Base-by-base conservation (phyloP, 2,797 vertebrate genomes). In the Rhodeus uyekii region DNA sequence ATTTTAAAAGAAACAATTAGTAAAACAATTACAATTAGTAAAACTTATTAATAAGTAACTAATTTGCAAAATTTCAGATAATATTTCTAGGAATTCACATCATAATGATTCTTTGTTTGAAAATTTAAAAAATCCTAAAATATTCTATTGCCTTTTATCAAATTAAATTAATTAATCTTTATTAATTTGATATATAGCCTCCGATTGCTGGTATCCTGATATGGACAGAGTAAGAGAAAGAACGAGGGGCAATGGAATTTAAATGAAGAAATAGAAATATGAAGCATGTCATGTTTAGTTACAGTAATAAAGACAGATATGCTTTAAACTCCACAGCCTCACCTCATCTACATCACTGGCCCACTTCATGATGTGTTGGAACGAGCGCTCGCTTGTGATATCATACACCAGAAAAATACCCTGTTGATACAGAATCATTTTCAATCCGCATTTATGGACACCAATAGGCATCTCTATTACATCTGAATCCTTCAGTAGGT, bases 361-460 rank as follows among this genome's bases (percentile, higher is more conserved):
- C 98, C 97, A 99, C 91, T 99, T 99, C 94, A 99, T 97, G 76
- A 99, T 99, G 94, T 99, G 98, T 88, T 99, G 97, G 91, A 98
- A 99, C 74, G 98, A 99, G 44, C 97, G 96, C 87, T 99, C 98
- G 0, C 98, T 99, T 68, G 96, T 94, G 90, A 99, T 99, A 88
- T 99, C 98, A 3, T 99, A 99, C 68, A 99, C 96, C 93, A 99
- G 93, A 94, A 98, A 95, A 86, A 95, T 95, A 42, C 95, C 95
- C 95, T 95, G 87, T 73, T 10, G 74, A 71, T 61, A 61, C 16
- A 53, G 34, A 72, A 58, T 44, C n/a, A n/a, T n/a, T n/a, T n/a
- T n/a, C 42, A 61, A 18, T 60, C 13, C 22, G 44, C 0, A 53
- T 84, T 71, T 65, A 74, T 32, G 4, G 19, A 36, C 19, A 80